phyloP scores from a whole-genome alignment of 2,113 vertebrate genomes.

The Mobula hypostoma region DNA sequence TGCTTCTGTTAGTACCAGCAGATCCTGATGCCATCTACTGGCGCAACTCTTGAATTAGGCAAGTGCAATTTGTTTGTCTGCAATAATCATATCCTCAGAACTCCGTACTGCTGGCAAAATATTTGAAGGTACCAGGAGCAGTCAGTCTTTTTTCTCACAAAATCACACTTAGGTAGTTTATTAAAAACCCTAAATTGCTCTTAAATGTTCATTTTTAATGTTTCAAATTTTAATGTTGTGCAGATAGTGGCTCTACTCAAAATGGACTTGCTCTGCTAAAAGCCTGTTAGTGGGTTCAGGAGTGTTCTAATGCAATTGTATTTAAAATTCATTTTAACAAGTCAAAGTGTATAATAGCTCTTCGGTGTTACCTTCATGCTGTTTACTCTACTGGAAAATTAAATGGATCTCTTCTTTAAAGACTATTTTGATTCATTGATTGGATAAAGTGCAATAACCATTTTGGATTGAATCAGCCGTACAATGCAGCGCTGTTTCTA shows the following conservation, averaged over 20 bases:
- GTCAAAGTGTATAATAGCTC: background rate
- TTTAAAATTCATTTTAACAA: background rate
- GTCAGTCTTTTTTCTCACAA: background rate
- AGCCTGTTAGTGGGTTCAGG: background rate
- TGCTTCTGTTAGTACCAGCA: background rate
- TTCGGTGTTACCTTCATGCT: background rate
- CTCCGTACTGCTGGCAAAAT: background rate
- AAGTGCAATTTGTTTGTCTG: background rate
- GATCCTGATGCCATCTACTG: background rate
- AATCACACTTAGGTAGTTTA: background rate
- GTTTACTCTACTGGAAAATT: background rate
- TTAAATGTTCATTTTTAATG: background rate
- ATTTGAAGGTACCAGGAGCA: background rate
- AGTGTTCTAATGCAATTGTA: background rate
- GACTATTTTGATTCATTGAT: background rate
- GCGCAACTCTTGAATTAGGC: background rate
- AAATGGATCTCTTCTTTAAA: background rate
- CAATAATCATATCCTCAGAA: background rate
- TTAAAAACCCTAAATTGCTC: background rate
- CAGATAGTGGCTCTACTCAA: background rate
- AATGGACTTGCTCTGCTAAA: background rate
- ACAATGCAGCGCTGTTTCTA: background rate
- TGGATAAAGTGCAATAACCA: background rate
- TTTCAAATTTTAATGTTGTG: background rate
- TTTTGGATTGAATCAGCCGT: slow-evolving; percentile 2